Percentiles rank a stretch among this genome's conserved stretches.
Evolutionary conservation across 2,888 invertebrate species (phyloP).

Genomic region (Sericinus montela): DNA sequence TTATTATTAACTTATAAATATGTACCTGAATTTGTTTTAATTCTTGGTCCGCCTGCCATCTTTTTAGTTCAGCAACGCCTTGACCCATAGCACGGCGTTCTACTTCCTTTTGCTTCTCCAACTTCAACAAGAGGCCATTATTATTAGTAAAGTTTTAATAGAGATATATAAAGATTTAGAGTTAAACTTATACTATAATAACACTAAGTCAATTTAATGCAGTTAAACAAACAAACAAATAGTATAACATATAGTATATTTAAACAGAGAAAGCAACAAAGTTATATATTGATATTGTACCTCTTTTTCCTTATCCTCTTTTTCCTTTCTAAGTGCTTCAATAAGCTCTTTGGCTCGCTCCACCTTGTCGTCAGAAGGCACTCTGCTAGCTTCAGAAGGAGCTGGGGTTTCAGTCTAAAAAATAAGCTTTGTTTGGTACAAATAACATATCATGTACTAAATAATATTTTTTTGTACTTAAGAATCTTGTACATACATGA

Average conservation of each 20-base stretch:
- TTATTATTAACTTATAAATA: not conserved
- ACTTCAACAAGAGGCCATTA: conserved; percentile 29
- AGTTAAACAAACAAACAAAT: too few relatives aligned
- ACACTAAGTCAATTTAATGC: too few relatives aligned
- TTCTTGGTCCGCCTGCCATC: conserved; percentile 87
- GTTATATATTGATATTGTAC: conserved; percentile 40
- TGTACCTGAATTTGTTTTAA: conserved; percentile 81
- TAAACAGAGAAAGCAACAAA: too few relatives aligned
- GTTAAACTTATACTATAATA: too few relatives aligned
- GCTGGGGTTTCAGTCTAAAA: conserved; percentile 10
- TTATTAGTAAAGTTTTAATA: too few relatives aligned
- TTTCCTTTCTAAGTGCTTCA: conserved; percentile 81
- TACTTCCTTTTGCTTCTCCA: conserved; percentile 79
- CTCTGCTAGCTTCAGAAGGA: conserved; percentile 20
- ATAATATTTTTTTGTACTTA: too few relatives aligned
- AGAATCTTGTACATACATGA: too few relatives aligned
- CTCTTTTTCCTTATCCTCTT: conserved; percentile 83
- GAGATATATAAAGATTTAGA: too few relatives aligned
- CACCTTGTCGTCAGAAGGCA: conserved; percentile 77
- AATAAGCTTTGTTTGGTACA: too few relatives aligned
- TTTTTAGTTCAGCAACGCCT: conserved; percentile 84
- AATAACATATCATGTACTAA: too few relatives aligned
- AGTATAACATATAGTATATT: too few relatives aligned
- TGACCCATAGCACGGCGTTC: conserved; percentile 87
- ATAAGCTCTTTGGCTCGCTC: conserved; percentile 83